Percentiles rank a stretch among this genome's conserved stretches.
phyloP scores from a whole-genome alignment of 2,113 vertebrate species.

The Haemorhous mexicanus region DNA sequence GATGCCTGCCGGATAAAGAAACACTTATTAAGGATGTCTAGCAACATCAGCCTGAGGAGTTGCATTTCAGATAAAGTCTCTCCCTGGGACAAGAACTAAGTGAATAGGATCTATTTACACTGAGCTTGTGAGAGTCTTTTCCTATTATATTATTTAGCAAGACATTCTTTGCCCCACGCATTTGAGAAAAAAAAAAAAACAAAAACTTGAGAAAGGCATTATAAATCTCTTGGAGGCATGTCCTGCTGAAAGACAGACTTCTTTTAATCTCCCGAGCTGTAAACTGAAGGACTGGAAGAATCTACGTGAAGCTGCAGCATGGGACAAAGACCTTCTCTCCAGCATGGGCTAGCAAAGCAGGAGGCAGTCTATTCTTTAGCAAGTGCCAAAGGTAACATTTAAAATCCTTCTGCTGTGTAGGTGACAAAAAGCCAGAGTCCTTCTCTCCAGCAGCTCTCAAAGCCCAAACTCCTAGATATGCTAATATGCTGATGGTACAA shows the following conservation, averaged over 20 bases:
- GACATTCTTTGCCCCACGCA: background rate
- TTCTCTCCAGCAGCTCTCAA: background rate
- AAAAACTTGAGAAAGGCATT: background rate
- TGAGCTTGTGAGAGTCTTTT: background rate
- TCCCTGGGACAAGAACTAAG: background rate
- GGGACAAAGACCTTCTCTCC: background rate
- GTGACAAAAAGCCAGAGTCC: background rate
- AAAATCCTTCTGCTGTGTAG: background rate
- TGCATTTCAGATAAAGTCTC: background rate
- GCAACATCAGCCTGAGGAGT: background rate
- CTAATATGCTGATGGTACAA: background rate
- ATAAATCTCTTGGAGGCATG: background rate
- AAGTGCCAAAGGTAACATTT: background rate
- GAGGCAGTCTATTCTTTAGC: background rate
- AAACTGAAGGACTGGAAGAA: background rate
- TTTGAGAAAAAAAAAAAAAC: background rate
- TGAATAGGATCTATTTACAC: background rate
- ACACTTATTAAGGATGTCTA: background rate
- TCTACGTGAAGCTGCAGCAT: background rate
- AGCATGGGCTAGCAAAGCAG: background rate
- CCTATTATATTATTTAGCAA: background rate
- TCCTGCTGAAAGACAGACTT: background rate
- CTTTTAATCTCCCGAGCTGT: background rate
- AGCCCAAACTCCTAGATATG: background rate
- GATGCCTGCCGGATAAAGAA: background rate